These are phyloP conservation scores for Gonioctena quinquepunctata DNA, from an alignment of 1,140 invertebrate species.

Conservation along the genomic window DNA sequence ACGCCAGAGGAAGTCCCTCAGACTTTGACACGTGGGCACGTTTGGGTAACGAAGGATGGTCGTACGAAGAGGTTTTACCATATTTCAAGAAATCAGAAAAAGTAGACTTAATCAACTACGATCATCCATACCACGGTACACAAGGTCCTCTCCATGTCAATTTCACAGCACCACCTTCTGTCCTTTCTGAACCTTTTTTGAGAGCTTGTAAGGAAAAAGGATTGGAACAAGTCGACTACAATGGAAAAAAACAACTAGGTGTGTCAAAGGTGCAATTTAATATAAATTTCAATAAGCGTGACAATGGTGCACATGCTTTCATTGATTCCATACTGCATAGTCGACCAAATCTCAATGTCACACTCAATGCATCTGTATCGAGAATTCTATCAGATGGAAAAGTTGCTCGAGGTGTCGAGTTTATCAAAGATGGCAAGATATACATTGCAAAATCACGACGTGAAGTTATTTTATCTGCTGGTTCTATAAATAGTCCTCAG, in stretches of 20 bases:
- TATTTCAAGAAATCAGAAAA: conserved; percentile 43
- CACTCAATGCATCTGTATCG: conserved; percentile 5
- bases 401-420: conserved; percentile 11
- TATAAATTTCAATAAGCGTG: conserved; percentile 58
- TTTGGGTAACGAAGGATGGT: conserved; percentile 64
- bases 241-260: conserved; percentile 41
- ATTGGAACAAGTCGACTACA: conserved; percentile 29
- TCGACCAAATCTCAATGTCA: conserved; percentile 20
- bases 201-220: conserved; percentile 19
- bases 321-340: conserved; percentile 37
- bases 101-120: conserved; percentile 38
- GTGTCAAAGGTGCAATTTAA: conserved; percentile 65
- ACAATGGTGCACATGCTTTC: conserved; percentile 62
- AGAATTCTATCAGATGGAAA: conserved; percentile 11
- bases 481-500: conserved; percentile 75
- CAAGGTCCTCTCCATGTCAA: conserved; percentile 18
- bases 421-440: conserved; percentile 28
- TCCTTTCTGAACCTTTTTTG: conserved; percentile 11
- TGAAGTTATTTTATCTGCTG: conserved; percentile 78
- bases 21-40: conserved; percentile 69
- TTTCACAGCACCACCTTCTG: neutral
- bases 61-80: conserved; percentile 35
- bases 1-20: conserved; percentile 75
- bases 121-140: conserved; percentile 17
- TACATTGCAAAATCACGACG: conserved; percentile 49